Evolutionary conservation across 2,888 invertebrate genomes (phyloP).

Genomic region (Tridacna gigas): DNA sequence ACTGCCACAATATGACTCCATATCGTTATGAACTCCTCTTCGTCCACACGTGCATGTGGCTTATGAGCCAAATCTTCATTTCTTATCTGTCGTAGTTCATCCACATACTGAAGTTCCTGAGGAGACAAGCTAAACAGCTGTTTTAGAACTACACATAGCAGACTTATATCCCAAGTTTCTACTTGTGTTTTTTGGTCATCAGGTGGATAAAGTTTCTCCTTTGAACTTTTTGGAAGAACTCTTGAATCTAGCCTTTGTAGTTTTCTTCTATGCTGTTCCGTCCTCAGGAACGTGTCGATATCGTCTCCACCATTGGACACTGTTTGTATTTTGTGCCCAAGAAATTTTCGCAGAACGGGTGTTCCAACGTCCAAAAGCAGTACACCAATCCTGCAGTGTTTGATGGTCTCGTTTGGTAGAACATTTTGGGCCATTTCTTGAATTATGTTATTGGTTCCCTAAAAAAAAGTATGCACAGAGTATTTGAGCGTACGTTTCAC

Average conservation of each 20-base stretch:
- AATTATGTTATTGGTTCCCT: no score
- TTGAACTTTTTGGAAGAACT: background rate
- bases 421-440: background rate
- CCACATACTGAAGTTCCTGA: background rate
- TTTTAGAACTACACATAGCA: constrained; percentile 2
- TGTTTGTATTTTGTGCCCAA: background rate
- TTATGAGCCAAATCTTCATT: constrained; percentile 14
- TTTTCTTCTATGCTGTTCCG: background rate
- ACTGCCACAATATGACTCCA: background rate
- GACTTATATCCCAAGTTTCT: constrained; percentile 22
- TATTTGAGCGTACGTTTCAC: no score
- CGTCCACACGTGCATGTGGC: background rate
- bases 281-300: background rate
- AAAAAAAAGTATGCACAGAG: no score
- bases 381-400: background rate
- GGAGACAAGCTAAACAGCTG: background rate
- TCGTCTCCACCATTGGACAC: background rate
- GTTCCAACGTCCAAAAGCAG: constrained; percentile 12
- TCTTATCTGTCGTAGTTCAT: background rate
- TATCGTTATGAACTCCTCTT: background rate
- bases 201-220: constrained; percentile 3
- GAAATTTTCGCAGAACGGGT: background rate
- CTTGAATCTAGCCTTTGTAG: constrained; percentile 1
- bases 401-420: background rate
- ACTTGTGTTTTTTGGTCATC: background rate